A percentile compares a stretch with the other conserved stretches of the same genome.
phyloP scores from a whole-genome alignment of 30 jellyfish, hydroid and myxozoan species.

The Mastigias papua region DNA sequence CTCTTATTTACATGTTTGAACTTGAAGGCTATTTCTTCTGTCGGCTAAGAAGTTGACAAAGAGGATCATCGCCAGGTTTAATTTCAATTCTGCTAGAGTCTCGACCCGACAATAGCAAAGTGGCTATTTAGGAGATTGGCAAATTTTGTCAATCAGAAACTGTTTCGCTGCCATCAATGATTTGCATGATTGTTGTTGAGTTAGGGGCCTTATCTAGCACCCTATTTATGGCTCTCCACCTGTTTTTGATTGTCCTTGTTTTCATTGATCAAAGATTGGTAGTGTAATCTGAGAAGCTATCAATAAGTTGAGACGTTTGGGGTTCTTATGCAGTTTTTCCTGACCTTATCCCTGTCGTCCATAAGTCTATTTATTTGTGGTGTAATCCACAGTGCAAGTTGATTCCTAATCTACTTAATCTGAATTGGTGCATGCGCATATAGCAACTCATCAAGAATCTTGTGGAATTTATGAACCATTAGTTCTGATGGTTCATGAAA shows the following conservation, averaged over 20 bases:
- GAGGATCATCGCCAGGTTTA: too few relatives aligned
- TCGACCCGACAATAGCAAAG: background rate
- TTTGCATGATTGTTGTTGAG: too few relatives aligned
- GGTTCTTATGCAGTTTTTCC: background rate
- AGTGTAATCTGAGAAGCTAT: too few relatives aligned
- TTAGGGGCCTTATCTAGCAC: background rate
- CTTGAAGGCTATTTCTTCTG: background rate
- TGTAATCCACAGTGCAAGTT: background rate
- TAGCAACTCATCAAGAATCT: background rate
- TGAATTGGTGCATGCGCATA: background rate
- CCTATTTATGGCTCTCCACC: background rate
- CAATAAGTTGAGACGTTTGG: constrained; percentile 2
- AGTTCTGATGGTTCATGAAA: background rate
- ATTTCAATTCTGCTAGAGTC: too few relatives aligned
- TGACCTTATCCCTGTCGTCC: constrained; percentile 43
- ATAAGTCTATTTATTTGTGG: constrained; percentile 31
- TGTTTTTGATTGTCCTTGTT: background rate
- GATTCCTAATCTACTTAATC: background rate
- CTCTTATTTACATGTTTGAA: background rate
- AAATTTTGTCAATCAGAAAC: background rate
- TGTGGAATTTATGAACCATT: background rate
- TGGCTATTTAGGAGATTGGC: background rate
- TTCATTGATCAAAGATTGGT: background rate
- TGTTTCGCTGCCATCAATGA: background rate
- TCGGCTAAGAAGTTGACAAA: too few relatives aligned